phyloP scores from a whole-genome alignment of 2,888 invertebrate species.

The Apamea anceps region DNA sequence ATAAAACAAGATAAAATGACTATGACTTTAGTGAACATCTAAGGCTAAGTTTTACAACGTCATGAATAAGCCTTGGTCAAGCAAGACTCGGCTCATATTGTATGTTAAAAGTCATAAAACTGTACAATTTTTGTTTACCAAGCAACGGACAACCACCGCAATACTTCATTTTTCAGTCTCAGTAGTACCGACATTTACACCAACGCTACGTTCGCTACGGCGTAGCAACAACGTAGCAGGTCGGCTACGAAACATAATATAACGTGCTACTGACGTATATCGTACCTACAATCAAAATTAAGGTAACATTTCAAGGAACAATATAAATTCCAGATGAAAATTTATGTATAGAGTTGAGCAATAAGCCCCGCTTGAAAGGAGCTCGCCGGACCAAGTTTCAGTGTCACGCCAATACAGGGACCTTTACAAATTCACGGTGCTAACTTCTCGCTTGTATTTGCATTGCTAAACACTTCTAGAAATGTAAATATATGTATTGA shows the following conservation, averaged over 20 bases:
- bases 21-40: slow-evolving; percentile 3
- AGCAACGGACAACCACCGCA: slow-evolving; percentile 27
- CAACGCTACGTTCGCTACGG: slow-evolving; percentile 54
- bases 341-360: slow-evolving; percentile 71
- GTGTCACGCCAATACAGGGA: slow-evolving; percentile 56
- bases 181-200: slow-evolving; percentile 16
- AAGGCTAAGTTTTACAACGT: slow-evolving; percentile 26
- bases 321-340: slow-evolving; percentile 73
- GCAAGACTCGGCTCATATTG: slow-evolving; percentile 37
- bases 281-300: slow-evolving; percentile 51
- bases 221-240: slow-evolving; percentile 68
- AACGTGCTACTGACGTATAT: slow-evolving; percentile 32
- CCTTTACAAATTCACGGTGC: slow-evolving; percentile 59
- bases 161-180: slow-evolving; percentile 45
- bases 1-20: slow-evolving; percentile 9
- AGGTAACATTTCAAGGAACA: slow-evolving; percentile 57
- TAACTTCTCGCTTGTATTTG: slow-evolving; percentile 62
- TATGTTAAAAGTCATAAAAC: slow-evolving; percentile 48
- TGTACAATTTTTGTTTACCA: slow-evolving; percentile 29
- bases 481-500: slow-evolving; percentile 47
- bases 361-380: slow-evolving; percentile 70
- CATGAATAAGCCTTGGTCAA: slow-evolving; percentile 37
- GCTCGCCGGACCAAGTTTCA: slow-evolving; percentile 61
- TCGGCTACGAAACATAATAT: slow-evolving; percentile 61
- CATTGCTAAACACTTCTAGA: slow-evolving; percentile 58